These are phyloP conservation scores for Pyrgus malvae DNA, from an alignment of 2,888 invertebrate species.

Conservation along the genomic window DNA sequence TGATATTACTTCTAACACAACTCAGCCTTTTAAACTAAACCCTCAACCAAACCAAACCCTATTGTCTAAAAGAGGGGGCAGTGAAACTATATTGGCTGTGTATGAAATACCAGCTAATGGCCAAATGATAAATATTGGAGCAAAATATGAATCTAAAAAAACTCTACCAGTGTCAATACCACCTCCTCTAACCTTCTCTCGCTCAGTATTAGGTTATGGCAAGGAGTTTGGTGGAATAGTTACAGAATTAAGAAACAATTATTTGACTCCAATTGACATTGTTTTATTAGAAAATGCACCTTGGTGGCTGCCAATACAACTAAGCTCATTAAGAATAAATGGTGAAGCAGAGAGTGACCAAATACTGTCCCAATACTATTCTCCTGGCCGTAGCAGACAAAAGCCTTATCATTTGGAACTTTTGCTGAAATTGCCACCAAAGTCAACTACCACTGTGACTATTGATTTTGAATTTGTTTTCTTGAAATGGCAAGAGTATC, in stretches of 20 bases:
- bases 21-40: constrained; percentile 83
- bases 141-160: constrained; percentile 73
- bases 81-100: constrained; percentile 84
- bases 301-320: constrained; percentile 94
- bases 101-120: constrained; percentile 84
- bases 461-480: constrained; percentile 97
- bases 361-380: constrained; percentile 76
- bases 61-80: constrained; percentile 86
- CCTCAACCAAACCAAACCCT: constrained; percentile 83
- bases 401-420: constrained; percentile 95
- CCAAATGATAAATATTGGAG: constrained; percentile 87
- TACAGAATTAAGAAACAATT: constrained; percentile 91
- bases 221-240: constrained; percentile 95
- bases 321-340: constrained; percentile 91
- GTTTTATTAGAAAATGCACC: constrained; percentile 95
- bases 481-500: constrained; percentile 99
- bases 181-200: constrained; percentile 88
- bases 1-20: constrained; percentile 85
- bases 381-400: constrained; percentile 91
- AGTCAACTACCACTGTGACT: constrained; percentile 89
- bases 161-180: constrained; percentile 76
- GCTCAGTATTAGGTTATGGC: constrained; percentile 93
- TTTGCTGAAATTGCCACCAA: constrained; percentile 89
- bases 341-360: constrained; percentile 82
- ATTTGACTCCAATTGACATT: constrained; percentile 88